These are phyloP conservation scores for Calliopsis andreniformis DNA, from an alignment of 1,140 invertebrate genomes.

Conservation along the genomic window DNA sequence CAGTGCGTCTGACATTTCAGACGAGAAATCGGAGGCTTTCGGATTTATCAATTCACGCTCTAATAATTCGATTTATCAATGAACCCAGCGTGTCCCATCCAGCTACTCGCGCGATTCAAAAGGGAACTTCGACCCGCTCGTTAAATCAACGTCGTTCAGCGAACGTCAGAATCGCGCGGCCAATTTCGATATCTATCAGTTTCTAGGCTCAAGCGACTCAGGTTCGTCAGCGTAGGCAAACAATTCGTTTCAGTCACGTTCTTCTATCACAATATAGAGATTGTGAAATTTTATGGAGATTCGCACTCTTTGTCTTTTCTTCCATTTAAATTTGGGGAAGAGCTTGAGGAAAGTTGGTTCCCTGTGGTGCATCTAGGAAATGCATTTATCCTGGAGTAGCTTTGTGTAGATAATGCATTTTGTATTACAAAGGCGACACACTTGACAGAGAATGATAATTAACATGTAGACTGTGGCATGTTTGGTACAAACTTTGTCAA, in stretches of 20 bases:
- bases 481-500: too few relatives aligned
- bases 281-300: too few relatives aligned
- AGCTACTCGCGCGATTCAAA: slow-evolving; percentile 4
- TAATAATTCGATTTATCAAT: slow-evolving; percentile 52
- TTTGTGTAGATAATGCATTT: too few relatives aligned
- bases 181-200: slow-evolving; percentile 11
- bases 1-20: slow-evolving; percentile 28
- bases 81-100: slow-evolving; percentile 1
- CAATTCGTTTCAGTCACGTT: too few relatives aligned
- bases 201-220: background rate
- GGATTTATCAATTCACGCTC: slow-evolving; percentile 64
- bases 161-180: background rate
- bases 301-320: too few relatives aligned
- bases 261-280: background rate
- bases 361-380: too few relatives aligned
- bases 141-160: slow-evolving; percentile 16
- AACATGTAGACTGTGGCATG: too few relatives aligned
- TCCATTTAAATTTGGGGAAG: background rate
- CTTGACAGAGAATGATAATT: too few relatives aligned
- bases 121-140: background rate
- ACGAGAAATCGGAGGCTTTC: slow-evolving; percentile 46
- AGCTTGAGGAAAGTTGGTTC: too few relatives aligned
- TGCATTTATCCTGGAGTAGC: too few relatives aligned
- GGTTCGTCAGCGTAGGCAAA: background rate
- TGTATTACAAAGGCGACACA: too few relatives aligned